Base-by-base conservation (phyloP, 2,113 vertebrate species). In the Orientallactaga bullata region DNA sequence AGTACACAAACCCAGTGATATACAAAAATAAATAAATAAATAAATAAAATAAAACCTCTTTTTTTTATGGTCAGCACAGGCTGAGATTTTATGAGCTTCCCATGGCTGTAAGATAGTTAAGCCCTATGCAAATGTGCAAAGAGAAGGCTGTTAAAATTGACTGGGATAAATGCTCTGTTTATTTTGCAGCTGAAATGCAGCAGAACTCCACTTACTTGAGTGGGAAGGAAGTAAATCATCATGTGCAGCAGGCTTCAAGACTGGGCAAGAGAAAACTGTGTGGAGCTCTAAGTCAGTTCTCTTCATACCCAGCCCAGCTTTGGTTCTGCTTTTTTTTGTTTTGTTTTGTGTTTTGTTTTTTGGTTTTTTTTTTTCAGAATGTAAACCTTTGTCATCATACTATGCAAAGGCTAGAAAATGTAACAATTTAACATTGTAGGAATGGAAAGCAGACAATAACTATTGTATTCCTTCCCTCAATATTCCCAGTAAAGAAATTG, bases 41-140 rank as follows among this genome's bases (percentile, higher is more conserved):
- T 6, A 47, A 47, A 47, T 8, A 47, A 47, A 47, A 47, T 6
- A 47, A 47, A 47, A 47, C 42, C 13, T 69, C 63, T 92, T 8
- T 51, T 35, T 78, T 87, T 96, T 91, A 97, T 69, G 95, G 92
- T 96, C 95, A 96, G 71, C 80, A 28, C 92, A 94, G 97, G 73
- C 96, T 96, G 96, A 94, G 94, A 85, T 96, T 96, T 97, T 96
- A 96, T 71, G 88, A 96, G 97, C 90, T 97, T 95, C 94, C 95
- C 66, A 81, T 2, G 74, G 92, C 68, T 95, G 93, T 60, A 79
- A 42, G 85, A 77, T 92, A 96, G 95, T 93, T 91, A 97, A 95
- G 88, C 96, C 90, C 35, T 88, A 96, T 94, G 95, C 94, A 96
- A 94, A 93, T 96, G 88, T 68, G 35, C 74, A 63, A 90, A 93